Evolutionary conservation across 2,888 invertebrate genomes (phyloP), one percentile per base, ranked within the genome.

Genomic region (Ashinkailepas kermadecensis): DNA sequence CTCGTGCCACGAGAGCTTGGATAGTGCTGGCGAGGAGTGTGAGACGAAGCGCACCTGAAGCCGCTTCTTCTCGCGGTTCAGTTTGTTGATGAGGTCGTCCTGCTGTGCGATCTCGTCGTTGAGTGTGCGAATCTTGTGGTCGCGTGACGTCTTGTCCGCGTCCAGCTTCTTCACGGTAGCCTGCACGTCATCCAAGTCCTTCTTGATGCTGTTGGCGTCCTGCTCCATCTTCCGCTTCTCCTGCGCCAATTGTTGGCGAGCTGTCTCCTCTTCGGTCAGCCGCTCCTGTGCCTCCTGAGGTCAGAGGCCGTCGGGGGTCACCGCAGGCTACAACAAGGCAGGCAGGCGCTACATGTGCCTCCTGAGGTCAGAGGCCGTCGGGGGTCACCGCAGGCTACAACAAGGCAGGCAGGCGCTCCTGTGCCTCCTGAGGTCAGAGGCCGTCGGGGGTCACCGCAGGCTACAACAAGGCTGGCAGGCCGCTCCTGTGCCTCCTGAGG

Each of bases 231-330:
- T 90, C 82, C 89, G 87, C 86, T 89, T 89, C 83, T 87, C 86
- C 86, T 90, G 90, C 85, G 90, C 90, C 80, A 89, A 87, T 85
- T 91, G 90, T 23, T 83, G 82, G 3, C 90, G 87, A 64, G 87
- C 86, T 85, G 90, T 89, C 88, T 91, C 90, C 86, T 91, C 90
- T 80, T 90, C 88, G 84, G 89, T 89, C 82, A 91, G 86, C 82
- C 88, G 88, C 84, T 90, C 90, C 85, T 90, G 90, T 84, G 90
- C 87, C 78, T 89, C 89, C 85, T 90, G 89, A 86, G 99, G 92
- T 65, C 39, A 39, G 39, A 39, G 39, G 39, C 39, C 39, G 39
- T 39, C 39, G 39, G 4, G 39, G 39, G 39, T 39, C 39, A 39
- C 39, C 39, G 4, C 39, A 39, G 4, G 39, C 4, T 39, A 4